Evolutionary conservation across 1,140 invertebrate genomes (phyloP).

Genomic region (Pissodes strobi): DNA sequence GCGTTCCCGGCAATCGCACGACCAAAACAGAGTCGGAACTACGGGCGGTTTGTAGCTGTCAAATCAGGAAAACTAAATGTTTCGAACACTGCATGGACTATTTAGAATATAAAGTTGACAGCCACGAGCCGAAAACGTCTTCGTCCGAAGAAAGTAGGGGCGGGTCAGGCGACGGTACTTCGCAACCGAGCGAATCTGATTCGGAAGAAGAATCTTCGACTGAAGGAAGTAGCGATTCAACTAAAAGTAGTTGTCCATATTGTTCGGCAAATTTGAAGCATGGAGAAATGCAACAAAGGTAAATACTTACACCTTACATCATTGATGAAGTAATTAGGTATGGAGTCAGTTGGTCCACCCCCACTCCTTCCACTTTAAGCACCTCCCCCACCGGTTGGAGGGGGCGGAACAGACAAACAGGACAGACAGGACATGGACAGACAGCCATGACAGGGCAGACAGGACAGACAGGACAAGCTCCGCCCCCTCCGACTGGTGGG

Average conservation of each 20-base stretch:
- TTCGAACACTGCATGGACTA: conserved; percentile 9
- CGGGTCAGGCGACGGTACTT: neutral
- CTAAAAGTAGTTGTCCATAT: neutral
- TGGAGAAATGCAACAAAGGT: too few relatives aligned
- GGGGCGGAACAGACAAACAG: too few relatives aligned
- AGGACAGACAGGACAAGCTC: too few relatives aligned
- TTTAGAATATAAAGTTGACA: conserved; percentile 16
- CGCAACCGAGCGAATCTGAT: neutral
- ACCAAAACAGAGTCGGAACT: neutral
- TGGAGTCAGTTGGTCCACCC: too few relatives aligned
- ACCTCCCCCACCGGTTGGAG: too few relatives aligned
- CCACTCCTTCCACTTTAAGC: too few relatives aligned
- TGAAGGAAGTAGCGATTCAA: neutral
- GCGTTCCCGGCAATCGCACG: neutral
- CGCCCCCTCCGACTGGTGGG: too few relatives aligned
- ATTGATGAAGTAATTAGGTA: too few relatives aligned
- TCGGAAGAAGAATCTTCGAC: neutral
- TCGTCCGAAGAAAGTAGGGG: conserved; percentile 3
- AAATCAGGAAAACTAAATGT: conserved; percentile 18
- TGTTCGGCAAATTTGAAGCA: neutral
- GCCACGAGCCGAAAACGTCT: neutral
- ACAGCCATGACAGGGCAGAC: too few relatives aligned
- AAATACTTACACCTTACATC: too few relatives aligned
- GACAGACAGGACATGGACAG: too few relatives aligned
- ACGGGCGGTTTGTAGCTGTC: conserved; percentile 3